A percentile compares a stretch with the other conserved stretches of the same genome.
Evolutionary conservation across 2,888 invertebrate genomes (phyloP).

Genomic region (Synergus gifuensis): DNA sequence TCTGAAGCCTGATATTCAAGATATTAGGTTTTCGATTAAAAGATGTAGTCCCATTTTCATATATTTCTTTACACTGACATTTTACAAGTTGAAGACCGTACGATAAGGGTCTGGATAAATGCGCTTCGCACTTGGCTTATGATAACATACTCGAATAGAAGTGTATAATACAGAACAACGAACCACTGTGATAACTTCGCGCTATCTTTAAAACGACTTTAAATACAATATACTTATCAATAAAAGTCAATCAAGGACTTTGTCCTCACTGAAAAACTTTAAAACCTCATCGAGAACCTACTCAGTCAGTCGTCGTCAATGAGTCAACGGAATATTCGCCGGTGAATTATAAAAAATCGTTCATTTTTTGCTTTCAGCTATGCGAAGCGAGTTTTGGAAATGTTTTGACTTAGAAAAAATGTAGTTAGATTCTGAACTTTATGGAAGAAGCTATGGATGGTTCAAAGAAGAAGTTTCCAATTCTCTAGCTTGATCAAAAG

Average conservation of each 20-base stretch:
- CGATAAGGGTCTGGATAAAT: constrained; percentile 24
- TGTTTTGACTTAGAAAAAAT: constrained; percentile 15
- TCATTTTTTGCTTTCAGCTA: constrained; percentile 18
- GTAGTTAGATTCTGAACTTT: constrained; percentile 18
- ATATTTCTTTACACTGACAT: background rate
- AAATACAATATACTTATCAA: constrained; percentile 28
- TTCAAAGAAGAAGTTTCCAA: background rate
- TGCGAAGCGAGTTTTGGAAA: constrained; percentile 26
- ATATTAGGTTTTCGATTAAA: background rate
- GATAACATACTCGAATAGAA: constrained; percentile 32
- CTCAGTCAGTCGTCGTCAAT: constrained; percentile 34
- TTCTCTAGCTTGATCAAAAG: background rate
- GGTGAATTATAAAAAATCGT: constrained; percentile 38
- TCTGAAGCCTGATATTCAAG: too few species aligned
- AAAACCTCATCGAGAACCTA: constrained; percentile 38
- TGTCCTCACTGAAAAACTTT: constrained; percentile 12
- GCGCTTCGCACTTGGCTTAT: constrained; percentile 20
- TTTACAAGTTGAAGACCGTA: background rate
- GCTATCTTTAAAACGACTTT: constrained; percentile 26
- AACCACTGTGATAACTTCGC: constrained; percentile 25
- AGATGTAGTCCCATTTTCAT: background rate
- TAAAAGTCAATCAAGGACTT: constrained; percentile 3
- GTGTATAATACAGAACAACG: constrained; percentile 39
- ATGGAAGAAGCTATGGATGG: constrained; percentile 42
- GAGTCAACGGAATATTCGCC: constrained; percentile 35